phyloP scores from a whole-genome alignment of 1,140 invertebrate species.

The Bombus polaris region DNA sequence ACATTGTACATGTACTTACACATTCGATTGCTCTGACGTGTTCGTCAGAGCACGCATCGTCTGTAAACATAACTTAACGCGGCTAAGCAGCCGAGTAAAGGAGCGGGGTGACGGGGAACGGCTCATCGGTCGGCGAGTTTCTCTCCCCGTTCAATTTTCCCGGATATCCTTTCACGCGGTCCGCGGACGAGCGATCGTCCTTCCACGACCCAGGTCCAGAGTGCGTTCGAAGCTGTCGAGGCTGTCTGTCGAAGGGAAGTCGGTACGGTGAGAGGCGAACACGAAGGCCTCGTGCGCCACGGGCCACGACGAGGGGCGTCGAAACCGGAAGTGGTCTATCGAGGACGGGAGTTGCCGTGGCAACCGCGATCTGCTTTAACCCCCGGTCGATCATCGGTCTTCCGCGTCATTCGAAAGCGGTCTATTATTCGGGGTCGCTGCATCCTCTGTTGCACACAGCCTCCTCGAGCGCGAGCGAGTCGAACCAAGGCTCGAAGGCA shows the following conservation, averaged over 20 bases:
- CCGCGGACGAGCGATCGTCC: constrained; percentile 53
- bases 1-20: no score
- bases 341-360: constrained; percentile 75
- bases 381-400: constrained; percentile 71
- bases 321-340: constrained; percentile 74
- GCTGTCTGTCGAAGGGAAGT: constrained; percentile 31
- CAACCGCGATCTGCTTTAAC: constrained; percentile 74
- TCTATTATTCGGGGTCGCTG: constrained; percentile 73
- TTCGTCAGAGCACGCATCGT: no score
- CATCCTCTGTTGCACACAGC: constrained; percentile 43
- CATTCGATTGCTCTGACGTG: no score
- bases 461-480: constrained; percentile 6
- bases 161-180: constrained; percentile 64
- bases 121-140: constrained; percentile 20
- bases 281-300: constrained; percentile 53
- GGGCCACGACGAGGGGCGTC: constrained; percentile 58
- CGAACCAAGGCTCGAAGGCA: neutral
- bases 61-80: no score
- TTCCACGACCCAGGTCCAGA: constrained; percentile 55
- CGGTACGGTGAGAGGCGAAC: constrained; percentile 47
- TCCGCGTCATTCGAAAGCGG: constrained; percentile 73
- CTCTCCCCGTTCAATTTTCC: constrained; percentile 57
- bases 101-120: neutral
- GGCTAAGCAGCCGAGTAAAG: neutral
- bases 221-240: constrained; percentile 55